Conservation (phyloP, 2,113 vertebrate species). For the Ochotona curzoniae region DNA sequence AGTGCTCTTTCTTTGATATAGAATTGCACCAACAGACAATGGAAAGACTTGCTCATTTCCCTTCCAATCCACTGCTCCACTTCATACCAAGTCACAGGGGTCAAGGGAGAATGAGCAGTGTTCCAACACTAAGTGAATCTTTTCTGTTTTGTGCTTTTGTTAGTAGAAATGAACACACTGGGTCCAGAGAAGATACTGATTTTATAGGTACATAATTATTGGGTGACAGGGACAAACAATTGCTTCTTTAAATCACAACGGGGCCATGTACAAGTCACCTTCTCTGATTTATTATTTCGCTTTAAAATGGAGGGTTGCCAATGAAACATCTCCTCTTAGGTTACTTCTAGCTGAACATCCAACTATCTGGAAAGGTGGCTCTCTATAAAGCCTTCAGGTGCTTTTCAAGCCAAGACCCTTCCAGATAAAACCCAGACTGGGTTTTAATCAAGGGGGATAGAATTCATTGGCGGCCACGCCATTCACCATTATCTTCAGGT, state of each 20-base stretch:
- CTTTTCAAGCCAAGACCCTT: not conserved
- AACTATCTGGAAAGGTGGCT: not conserved
- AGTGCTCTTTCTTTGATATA: not conserved
- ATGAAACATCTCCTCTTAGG: not conserved
- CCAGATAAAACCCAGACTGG: not conserved
- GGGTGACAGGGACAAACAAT: not conserved
- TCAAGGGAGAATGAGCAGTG: not conserved
- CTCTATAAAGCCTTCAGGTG: not conserved
- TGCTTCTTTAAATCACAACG: slow-evolving; percentile 14
- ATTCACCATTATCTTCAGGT: not conserved
- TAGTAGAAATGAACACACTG: not conserved
- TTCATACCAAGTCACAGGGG: not conserved
- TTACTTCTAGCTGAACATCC: not conserved
- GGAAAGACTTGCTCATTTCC: not conserved
- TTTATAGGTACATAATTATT: not conserved
- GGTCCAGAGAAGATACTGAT: not conserved
- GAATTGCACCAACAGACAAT: not conserved
- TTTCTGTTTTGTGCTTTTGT: not conserved
- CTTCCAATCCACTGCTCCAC: not conserved
- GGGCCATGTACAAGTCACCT: not conserved
- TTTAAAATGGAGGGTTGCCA: not conserved
- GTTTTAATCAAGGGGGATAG: not conserved
- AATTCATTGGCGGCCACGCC: not conserved
- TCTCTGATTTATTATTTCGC: not conserved
- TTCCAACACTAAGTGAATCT: not conserved